Conservation (phyloP, 2,113 vertebrate species). For the Eidolon helvum region DNA sequence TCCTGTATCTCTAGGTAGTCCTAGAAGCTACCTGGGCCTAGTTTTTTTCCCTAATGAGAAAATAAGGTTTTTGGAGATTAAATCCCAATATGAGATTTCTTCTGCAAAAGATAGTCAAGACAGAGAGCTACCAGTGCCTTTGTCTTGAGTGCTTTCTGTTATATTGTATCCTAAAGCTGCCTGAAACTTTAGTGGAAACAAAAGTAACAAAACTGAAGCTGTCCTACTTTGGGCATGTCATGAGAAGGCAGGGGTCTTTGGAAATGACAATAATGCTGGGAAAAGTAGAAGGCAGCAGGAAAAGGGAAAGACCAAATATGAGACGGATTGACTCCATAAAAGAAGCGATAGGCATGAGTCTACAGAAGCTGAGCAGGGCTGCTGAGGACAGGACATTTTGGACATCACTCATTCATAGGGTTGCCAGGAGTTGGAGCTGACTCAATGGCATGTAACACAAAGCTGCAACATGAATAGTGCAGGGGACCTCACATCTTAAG, state of each 20-base stretch:
- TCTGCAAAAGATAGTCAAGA: background rate
- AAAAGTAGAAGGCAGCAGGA: background rate
- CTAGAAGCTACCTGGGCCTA: background rate
- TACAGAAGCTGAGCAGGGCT: background rate
- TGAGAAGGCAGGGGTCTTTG: background rate
- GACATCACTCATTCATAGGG: too few species aligned
- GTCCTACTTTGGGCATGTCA: background rate
- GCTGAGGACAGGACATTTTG: background rate
- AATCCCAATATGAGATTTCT: background rate
- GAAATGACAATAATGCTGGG: background rate
- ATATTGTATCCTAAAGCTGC: background rate
- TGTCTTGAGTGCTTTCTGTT: background rate
- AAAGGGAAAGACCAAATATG: background rate
- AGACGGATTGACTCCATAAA: background rate
- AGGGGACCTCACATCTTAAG: too few species aligned
- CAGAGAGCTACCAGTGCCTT: background rate
- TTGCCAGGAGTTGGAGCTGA: background rate
- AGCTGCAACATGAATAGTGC: background rate
- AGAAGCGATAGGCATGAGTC: background rate
- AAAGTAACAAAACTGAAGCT: too few species aligned
- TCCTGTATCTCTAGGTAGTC: background rate
- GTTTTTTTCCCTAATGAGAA: background rate
- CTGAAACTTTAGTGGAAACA: background rate
- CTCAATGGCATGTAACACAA: too few species aligned
- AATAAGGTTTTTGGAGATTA: background rate